Conservation (phyloP, 2,888 invertebrate species). For the Dexiosoma caninum region DNA sequence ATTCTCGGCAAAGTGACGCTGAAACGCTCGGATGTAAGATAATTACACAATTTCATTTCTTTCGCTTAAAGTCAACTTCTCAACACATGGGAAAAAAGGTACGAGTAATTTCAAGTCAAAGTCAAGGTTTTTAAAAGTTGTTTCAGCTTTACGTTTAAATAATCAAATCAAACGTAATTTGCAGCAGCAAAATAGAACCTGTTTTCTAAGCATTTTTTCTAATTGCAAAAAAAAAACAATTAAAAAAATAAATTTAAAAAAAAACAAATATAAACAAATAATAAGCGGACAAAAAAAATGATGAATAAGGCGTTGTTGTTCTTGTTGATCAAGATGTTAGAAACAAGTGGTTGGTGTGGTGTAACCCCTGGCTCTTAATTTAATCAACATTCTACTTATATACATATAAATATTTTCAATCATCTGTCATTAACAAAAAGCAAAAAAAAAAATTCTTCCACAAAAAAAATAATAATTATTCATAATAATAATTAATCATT, state of each 20-base stretch:
- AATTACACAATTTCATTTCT: slow-evolving; percentile 14
- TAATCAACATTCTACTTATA: not conserved
- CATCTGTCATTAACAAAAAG: not conserved
- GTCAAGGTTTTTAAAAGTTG: slow-evolving; percentile 76
- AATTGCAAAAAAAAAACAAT: slow-evolving; percentile 33
- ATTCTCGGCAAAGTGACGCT: too few species aligned
- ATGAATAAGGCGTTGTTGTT: slow-evolving; percentile 9
- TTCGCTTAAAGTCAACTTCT: slow-evolving; percentile 18
- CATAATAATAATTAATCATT: slow-evolving; percentile 29
- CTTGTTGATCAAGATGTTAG: slow-evolving; percentile 1
- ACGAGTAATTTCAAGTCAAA: slow-evolving; percentile 79
- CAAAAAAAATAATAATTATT: not conserved
- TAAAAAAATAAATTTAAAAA: not conserved
- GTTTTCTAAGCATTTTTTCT: slow-evolving; percentile 56
- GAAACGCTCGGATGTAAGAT: slow-evolving; percentile 30
- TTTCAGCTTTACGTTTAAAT: slow-evolving; percentile 70
- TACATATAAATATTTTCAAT: not conserved
- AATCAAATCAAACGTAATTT: slow-evolving; percentile 53
- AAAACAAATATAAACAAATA: slow-evolving; percentile 48
- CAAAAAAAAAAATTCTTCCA: not conserved
- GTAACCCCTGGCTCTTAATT: slow-evolving; percentile 12
- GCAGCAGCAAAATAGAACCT: slow-evolving; percentile 51
- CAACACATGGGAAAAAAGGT: slow-evolving; percentile 56
- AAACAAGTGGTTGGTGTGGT: not conserved
- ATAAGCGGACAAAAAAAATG: slow-evolving; percentile 19